Evolutionary conservation across 2,888 invertebrate genomes (phyloP).

Genomic region (Drosophila stalkeri): DNA sequence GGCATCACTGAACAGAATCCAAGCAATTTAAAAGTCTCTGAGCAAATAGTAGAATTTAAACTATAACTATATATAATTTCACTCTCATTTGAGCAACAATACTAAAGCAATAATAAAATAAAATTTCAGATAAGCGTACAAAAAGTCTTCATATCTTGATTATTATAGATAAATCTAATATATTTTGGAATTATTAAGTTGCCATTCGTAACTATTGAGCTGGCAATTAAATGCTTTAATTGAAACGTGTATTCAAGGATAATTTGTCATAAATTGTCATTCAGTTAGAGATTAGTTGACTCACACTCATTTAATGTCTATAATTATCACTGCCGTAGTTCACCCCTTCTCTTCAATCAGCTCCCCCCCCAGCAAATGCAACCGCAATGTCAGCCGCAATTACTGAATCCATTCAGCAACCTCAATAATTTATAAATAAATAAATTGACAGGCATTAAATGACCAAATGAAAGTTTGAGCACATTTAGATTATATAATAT

Average conservation of each 20-base stretch:
- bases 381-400: slow-evolving; percentile 18
- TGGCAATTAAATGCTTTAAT: slow-evolving; percentile 3
- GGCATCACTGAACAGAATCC: neutral
- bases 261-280: slow-evolving; percentile 19
- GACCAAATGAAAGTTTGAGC: neutral
- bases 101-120: neutral
- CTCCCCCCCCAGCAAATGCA: neutral
- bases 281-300: slow-evolving; percentile 29
- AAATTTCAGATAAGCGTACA: neutral
- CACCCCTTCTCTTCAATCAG: neutral
- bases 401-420: slow-evolving; percentile 7
- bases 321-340: slow-evolving; percentile 12
- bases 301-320: slow-evolving; percentile 20
- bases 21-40: neutral
- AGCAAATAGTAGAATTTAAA: neutral
- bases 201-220: neutral
- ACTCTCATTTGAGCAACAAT: neutral
- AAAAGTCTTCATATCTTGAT: neutral
- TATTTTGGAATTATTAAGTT: neutral
- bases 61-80: neutral
- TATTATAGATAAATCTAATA: neutral
- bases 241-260: neutral
- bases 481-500: slow-evolving; percentile 15
- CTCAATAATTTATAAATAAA: slow-evolving; percentile 18
- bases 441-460: slow-evolving; percentile 5